Percentiles rank a stretch among this genome's conserved stretches.
phyloP scores from a whole-genome alignment of 2,888 invertebrate species.

The Troilus luridus region DNA sequence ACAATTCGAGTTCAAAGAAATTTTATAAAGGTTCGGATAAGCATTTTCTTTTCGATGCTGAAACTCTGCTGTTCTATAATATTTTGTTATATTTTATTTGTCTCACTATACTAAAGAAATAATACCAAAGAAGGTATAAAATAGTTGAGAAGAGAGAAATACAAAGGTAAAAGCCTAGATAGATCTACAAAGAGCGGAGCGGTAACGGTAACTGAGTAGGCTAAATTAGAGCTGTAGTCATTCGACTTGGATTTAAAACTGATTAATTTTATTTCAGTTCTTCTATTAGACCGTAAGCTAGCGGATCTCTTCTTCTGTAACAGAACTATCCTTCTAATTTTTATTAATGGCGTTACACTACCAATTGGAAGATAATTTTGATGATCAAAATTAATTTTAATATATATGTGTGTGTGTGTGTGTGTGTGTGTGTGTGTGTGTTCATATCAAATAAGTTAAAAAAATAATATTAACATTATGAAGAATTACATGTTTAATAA shows the following conservation, averaged over 20 bases:
- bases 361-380: neutral
- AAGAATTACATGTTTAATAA: too few relatives aligned
- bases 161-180: neutral
- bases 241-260: conserved; percentile 6
- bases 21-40: neutral
- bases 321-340: neutral
- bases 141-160: neutral
- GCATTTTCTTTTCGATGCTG: neutral
- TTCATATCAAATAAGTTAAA: too few relatives aligned
- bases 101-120: too few relatives aligned
- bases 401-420: too few relatives aligned
- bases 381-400: too few relatives aligned
- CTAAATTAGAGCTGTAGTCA: neutral
- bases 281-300: neutral
- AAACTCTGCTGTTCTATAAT: neutral
- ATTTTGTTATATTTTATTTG: too few relatives aligned
- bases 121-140: neutral
- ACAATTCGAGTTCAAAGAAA: too few relatives aligned
- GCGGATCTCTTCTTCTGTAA: conserved; percentile 10
- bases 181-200: neutral
- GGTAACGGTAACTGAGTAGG: neutral
- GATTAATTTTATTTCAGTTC: conserved; percentile 38
- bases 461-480: too few relatives aligned
- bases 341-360: neutral
- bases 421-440: too few relatives aligned